These are phyloP conservation scores for Volucella inanis DNA, from an alignment of 2,888 invertebrate species.

Conservation along the genomic window DNA sequence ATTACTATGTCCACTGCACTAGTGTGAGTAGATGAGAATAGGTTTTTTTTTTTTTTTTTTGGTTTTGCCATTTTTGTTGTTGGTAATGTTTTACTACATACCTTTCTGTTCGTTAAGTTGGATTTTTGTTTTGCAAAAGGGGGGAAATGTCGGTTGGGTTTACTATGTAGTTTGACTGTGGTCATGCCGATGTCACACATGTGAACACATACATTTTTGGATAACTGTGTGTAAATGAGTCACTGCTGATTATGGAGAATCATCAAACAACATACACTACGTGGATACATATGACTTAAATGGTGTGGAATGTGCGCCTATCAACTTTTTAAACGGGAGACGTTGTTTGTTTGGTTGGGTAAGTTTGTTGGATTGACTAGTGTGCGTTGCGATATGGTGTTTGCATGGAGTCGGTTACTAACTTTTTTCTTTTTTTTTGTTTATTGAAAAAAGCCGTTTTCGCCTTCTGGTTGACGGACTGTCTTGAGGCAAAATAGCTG, in stretches of 20 bases:
- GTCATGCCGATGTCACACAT: constrained; percentile 38
- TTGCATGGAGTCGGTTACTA: constrained; percentile 5
- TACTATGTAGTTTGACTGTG: constrained; percentile 34
- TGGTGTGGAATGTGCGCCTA: constrained; percentile 73
- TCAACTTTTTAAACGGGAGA: constrained; percentile 56
- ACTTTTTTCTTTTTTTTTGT: constrained; percentile 25
- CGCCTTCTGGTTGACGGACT: constrained; percentile 25
- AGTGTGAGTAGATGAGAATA: constrained; percentile 22
- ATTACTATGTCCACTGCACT: constrained; percentile 20
- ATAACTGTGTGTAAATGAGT: constrained; percentile 66
- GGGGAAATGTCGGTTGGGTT: constrained; percentile 25
- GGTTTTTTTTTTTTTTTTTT: constrained; percentile 35
- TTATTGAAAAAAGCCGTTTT: constrained; percentile 52
- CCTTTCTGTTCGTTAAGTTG: constrained; percentile 48
- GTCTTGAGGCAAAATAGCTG: background rate
- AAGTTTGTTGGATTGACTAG: constrained; percentile 6
- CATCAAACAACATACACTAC: constrained; percentile 42
- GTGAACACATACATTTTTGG: constrained; percentile 28
- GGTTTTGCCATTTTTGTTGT: constrained; percentile 35
- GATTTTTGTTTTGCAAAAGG: constrained; percentile 32
- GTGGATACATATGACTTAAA: constrained; percentile 69
- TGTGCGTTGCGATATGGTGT: background rate
- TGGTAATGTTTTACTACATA: constrained; percentile 21
- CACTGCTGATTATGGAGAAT: constrained; percentile 72
- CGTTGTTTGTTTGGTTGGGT: constrained; percentile 11